These are phyloP conservation scores for Synergus umbraculus DNA, from an alignment of 2,888 invertebrate species.

Conservation along the genomic window DNA sequence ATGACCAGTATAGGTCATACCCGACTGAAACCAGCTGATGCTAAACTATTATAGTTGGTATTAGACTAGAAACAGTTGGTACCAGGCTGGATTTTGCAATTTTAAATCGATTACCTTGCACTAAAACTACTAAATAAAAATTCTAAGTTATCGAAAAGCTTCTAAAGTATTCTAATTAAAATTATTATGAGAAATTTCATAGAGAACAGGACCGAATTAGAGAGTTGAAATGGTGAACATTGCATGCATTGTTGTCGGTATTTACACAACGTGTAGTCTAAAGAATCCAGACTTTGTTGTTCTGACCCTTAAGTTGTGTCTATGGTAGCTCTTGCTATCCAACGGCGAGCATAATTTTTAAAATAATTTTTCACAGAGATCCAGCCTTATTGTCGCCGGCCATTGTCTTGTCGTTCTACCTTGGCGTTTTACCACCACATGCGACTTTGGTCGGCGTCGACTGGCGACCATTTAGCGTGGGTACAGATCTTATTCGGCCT, in stretches of 20 bases:
- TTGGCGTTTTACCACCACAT: slow-evolving; percentile 47
- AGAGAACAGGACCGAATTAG: background rate
- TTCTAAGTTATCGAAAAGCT: background rate
- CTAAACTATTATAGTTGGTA: too few relatives aligned
- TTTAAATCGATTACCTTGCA: too few relatives aligned
- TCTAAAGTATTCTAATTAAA: background rate
- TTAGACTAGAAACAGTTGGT: too few relatives aligned
- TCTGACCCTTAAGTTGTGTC: slow-evolving; percentile 23
- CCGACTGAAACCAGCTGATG: too few relatives aligned
- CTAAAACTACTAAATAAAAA: background rate
- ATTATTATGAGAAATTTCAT: background rate
- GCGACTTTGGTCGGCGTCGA: slow-evolving; percentile 28
- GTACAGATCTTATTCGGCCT: slow-evolving; percentile 29
- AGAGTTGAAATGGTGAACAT: slow-evolving; percentile 1
- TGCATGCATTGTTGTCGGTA: slow-evolving; percentile 20
- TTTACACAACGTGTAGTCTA: slow-evolving; percentile 25
- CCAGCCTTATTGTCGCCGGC: slow-evolving; percentile 68
- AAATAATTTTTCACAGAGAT: slow-evolving; percentile 32
- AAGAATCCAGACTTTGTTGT: slow-evolving; percentile 33
- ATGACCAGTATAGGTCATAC: too few relatives aligned
- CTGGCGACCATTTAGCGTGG: slow-evolving; percentile 34
- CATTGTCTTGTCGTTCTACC: slow-evolving; percentile 70
- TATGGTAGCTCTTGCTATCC: slow-evolving; percentile 31
- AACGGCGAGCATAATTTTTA: slow-evolving; percentile 25
- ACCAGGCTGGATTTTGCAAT: too few relatives aligned